Percentiles rank a stretch among this genome's conserved stretches.
These are phyloP conservation scores for Cactoblastis cactorum DNA, from an alignment of 2,888 invertebrate species.

Conservation along the genomic window DNA sequence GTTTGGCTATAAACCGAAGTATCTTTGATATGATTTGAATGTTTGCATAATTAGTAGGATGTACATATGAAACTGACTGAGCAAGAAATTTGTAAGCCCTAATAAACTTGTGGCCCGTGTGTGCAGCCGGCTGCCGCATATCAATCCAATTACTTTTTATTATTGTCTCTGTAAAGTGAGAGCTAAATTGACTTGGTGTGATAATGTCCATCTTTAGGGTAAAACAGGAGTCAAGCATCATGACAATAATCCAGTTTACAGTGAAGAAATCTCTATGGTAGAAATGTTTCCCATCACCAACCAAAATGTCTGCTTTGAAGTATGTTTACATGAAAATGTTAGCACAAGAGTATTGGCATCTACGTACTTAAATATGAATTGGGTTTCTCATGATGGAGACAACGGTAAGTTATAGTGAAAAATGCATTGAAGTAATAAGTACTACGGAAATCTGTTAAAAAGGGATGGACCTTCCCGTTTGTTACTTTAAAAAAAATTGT, in stretches of 20 bases:
- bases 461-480: too few relatives aligned
- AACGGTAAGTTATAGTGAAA: constrained; percentile 41
- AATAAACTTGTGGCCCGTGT: too few relatives aligned
- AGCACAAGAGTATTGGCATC: constrained; percentile 55
- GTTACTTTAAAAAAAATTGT: too few relatives aligned
- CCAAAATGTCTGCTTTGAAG: constrained; percentile 84
- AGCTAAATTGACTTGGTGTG: too few relatives aligned
- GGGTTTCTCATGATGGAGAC: constrained; percentile 60
- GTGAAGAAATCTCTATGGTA: constrained; percentile 86
- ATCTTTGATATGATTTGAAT: too few relatives aligned
- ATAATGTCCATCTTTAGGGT: constrained; percentile 77
- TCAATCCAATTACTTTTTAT: background rate
- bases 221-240: constrained; percentile 82
- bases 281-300: constrained; percentile 91
- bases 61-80: too few relatives aligned
- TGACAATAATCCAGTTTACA: constrained; percentile 84
- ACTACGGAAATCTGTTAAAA: too few relatives aligned
- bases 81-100: too few relatives aligned
- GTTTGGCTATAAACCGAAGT: too few relatives aligned
- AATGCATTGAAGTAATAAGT: background rate
- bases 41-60: too few relatives aligned
- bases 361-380: constrained; percentile 38
- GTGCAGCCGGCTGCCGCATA: too few relatives aligned
- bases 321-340: constrained; percentile 65
- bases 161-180: background rate